A percentile compares a stretch with the other conserved stretches of the same genome.
Evolutionary conservation across 2,888 invertebrate species (phyloP).

Genomic region (Sclerodermus sp.): DNA sequence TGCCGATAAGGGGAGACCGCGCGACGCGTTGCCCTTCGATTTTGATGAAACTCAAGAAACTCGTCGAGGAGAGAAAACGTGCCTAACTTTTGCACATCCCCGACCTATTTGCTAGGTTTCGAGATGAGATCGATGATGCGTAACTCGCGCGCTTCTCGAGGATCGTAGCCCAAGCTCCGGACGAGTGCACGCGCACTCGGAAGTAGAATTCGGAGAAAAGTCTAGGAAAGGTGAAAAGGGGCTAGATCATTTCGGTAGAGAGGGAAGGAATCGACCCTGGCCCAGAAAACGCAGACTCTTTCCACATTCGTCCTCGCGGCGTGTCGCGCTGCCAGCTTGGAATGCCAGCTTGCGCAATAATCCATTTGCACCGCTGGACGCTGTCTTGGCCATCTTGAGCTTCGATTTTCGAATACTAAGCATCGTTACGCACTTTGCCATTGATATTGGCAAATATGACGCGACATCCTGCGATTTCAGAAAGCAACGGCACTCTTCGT

Average conservation of each 20-base stretch:
- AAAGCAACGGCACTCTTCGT: neutral
- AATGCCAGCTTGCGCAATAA: slow-evolving; percentile 29
- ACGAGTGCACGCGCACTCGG: too few species aligned
- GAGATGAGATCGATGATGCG: too few species aligned
- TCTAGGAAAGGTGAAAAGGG: neutral
- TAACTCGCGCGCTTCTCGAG: too few species aligned
- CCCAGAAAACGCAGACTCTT: slow-evolving; percentile 37
- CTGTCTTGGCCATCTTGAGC: slow-evolving; percentile 19
- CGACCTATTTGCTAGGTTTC: too few species aligned
- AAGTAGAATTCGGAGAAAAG: too few species aligned
- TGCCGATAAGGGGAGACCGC: too few species aligned
- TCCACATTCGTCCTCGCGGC: slow-evolving; percentile 32
- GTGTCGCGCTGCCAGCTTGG: slow-evolving; percentile 19
- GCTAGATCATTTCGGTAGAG: neutral
- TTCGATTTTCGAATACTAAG: slow-evolving; percentile 46
- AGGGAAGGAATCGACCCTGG: slow-evolving; percentile 35
- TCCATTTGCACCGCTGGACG: slow-evolving; percentile 7
- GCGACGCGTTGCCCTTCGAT: too few species aligned
- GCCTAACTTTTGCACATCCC: too few species aligned
- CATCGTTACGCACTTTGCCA: slow-evolving; percentile 25
- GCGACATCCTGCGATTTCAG: neutral
- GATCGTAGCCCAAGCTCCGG: too few species aligned
- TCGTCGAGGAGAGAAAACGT: too few species aligned
- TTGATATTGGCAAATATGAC: slow-evolving; percentile 19
- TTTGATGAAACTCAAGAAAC: too few species aligned